Evolutionary conservation across 2,797 vertebrate species (phyloP).

Genomic region (Channa striata): DNA sequence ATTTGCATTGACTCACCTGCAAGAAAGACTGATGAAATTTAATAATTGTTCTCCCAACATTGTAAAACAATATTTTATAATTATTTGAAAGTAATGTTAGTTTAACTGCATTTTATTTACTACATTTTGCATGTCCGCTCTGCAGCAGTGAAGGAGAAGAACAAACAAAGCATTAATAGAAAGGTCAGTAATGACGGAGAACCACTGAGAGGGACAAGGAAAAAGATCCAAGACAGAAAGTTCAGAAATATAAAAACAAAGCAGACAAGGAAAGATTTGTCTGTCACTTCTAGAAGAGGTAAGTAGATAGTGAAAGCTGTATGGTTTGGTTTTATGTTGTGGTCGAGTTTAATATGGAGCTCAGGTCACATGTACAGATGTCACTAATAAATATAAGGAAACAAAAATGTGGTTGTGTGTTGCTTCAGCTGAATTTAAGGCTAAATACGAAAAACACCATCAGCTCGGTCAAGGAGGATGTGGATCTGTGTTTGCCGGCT

Average conservation of each 20-base stretch:
- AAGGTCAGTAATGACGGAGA: not conserved
- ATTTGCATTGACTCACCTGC: too few relatives aligned
- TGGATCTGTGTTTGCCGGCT: slow-evolving; percentile 36
- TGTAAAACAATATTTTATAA: too few relatives aligned
- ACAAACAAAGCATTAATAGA: not conserved
- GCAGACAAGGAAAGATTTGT: too few relatives aligned
- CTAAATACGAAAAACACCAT: not conserved
- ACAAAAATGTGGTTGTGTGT: not conserved
- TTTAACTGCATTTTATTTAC: too few relatives aligned
- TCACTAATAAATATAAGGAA: not conserved
- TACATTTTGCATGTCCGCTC: not conserved
- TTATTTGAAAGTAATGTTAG: too few relatives aligned
- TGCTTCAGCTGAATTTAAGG: not conserved
- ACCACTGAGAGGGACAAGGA: not conserved
- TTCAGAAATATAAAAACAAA: not conserved
- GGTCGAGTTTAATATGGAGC: not conserved
- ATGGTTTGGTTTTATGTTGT: too few relatives aligned
- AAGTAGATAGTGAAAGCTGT: not conserved
- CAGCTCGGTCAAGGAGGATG: slow-evolving; percentile 17
- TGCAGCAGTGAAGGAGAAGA: not conserved
- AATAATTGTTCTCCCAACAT: too few relatives aligned
- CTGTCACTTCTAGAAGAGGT: not conserved
- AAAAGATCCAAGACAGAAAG: accelerated
- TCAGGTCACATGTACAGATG: not conserved
- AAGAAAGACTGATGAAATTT: too few relatives aligned